Conservation (phyloP, 2,113 vertebrate species). For the Hippocampus abdominalis region DNA sequence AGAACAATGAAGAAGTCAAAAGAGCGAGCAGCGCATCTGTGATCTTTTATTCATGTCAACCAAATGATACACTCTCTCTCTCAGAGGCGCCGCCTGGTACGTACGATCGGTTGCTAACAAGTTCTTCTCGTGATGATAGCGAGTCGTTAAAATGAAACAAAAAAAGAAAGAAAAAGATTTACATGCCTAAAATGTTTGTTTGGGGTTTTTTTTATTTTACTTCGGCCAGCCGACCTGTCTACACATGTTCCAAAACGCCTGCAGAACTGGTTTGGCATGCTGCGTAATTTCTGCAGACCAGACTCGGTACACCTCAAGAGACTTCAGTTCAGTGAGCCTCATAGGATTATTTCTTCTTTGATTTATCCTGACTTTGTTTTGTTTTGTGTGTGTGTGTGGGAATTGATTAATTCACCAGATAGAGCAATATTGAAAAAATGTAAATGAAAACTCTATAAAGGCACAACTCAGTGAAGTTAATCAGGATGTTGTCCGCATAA, state of each 20-base stretch:
- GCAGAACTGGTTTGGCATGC: slow-evolving; percentile 63
- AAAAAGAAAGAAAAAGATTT: slow-evolving; percentile 35
- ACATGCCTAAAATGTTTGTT: neutral
- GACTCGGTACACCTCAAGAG: neutral
- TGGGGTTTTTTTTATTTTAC: neutral
- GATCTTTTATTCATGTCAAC: slow-evolving; percentile 67
- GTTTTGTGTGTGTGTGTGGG: no score
- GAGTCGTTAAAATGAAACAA: slow-evolving; percentile 14
- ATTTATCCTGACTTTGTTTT: neutral
- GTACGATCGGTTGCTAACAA: slow-evolving; percentile 42
- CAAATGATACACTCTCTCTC: slow-evolving; percentile 54
- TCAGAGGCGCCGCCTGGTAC: slow-evolving; percentile 15
- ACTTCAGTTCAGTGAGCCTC: neutral
- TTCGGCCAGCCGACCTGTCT: slow-evolving; percentile 45
- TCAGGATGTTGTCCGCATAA: neutral
- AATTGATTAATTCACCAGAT: no score
- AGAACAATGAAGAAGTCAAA: slow-evolving; percentile 64
- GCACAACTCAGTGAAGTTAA: neutral
- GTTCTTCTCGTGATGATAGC: slow-evolving; percentile 33
- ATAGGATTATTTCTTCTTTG: neutral
- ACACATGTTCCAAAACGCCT: slow-evolving; percentile 60
- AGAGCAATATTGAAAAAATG: no score
- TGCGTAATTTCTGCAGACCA: neutral
- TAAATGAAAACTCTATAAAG: no score
- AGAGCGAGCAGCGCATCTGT: slow-evolving; percentile 32